Evolutionary conservation across 2,888 invertebrate genomes (phyloP), one percentile per base, ranked within the genome.

Genomic region (Macaria notata): DNA sequence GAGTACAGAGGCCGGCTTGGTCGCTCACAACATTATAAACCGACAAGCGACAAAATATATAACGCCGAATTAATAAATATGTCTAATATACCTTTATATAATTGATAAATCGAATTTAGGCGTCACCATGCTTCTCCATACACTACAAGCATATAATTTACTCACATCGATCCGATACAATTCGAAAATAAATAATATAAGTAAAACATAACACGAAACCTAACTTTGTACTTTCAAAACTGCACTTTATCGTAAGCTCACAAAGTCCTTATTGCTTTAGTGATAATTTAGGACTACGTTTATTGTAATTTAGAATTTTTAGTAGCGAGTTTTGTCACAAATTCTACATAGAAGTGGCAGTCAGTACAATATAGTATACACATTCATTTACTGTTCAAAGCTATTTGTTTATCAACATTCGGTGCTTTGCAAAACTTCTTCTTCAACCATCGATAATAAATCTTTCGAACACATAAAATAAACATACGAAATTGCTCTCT

Each of bases 111-210:
- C 45, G 52, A 63, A 61, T 61, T 65, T 70, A 79, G 76, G 86
- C 85, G 81, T 79, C 83, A 78, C 75, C 88, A 89, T 88, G 88
- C 89, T 79, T 80, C 73, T 81, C 83, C 82, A 88, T 81, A 78
- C 77, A 86, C 88, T 89, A 89, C 86, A 89, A 89, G 89, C 89
- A 75, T 76, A 76, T 70, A 81, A 76, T 79, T 86, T 87, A 88
- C 85, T 87, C 83, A 88, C 86, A 87, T 83, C 79, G 70, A 83
- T 87, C 84, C 85, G 79, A 81, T 75, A 81, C 71, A 83, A 79
- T 83, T 81, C 75, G 76, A 74, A 77, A 77, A 41, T 5, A 41
- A 74, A 78, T 64, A 72, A 69, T 74, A 68, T 70, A 63, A 69
- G 65, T 65, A 66, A 66, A 62, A 56, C 42, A 55, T 46, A 56